A percentile compares a stretch with the other conserved stretches of the same genome.
These are phyloP conservation scores for Rhabdornis inornatus DNA, from an alignment of 2,113 vertebrate genomes.

Conservation along the genomic window DNA sequence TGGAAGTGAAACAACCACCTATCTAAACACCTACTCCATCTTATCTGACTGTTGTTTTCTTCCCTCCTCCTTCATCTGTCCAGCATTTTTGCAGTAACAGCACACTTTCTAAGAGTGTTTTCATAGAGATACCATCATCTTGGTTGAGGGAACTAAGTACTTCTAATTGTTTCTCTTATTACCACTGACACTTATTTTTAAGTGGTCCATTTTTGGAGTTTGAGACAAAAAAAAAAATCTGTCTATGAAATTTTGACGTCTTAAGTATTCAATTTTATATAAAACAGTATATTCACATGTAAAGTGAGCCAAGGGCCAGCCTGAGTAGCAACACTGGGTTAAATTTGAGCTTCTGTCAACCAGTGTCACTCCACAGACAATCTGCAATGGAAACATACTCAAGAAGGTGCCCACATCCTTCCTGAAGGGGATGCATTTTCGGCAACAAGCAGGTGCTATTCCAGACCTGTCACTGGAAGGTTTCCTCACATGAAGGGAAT, in stretches of 20 bases:
- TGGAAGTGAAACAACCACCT: background rate
- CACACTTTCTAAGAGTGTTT: background rate
- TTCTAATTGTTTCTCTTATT: background rate
- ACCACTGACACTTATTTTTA: background rate
- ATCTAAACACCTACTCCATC: background rate
- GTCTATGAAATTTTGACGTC: background rate
- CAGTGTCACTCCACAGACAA: rapidly evolving
- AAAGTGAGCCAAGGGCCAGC: background rate
- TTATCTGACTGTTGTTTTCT: background rate
- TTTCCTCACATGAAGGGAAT: background rate
- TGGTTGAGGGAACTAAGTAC: background rate
- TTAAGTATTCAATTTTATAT: background rate
- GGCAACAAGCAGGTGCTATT: background rate
- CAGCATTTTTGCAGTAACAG: background rate
- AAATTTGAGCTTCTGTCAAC: background rate
- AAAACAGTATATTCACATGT: background rate
- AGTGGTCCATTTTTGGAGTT: background rate
- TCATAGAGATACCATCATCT: background rate
- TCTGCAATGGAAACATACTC: background rate
- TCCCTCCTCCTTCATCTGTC: background rate
- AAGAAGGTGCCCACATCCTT: background rate
- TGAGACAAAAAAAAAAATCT: background rate
- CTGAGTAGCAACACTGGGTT: background rate
- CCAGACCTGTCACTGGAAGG: background rate
- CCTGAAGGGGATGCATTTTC: background rate